Evolutionary conservation across 1,140 invertebrate species (phyloP), one percentile per base, ranked within the genome.

Genomic region (Aricia agestis): DNA sequence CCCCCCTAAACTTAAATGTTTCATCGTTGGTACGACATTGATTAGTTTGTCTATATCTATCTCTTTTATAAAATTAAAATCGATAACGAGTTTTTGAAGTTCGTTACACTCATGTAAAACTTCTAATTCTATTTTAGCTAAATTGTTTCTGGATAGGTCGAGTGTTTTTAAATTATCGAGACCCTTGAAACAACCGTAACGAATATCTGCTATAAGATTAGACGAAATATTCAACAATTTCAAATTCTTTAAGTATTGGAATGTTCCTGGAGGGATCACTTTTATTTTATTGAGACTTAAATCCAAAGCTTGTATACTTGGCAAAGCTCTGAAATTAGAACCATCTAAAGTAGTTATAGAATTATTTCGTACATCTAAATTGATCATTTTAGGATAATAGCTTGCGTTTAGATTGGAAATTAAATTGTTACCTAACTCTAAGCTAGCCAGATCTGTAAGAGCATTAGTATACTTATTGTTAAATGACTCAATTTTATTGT

Each of bases 61-160:
- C 1, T 69, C 69, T 72, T 82, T 83, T 31, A 90, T 80, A 9
- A 72, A 17, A 76, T 90, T 90, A 68, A 84, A 85, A 74, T 90
- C 88, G 52, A 90, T 78, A 66, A 86, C 77, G 7, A 90, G 70
- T 69, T 71, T 83, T 32, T 72, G 83, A 1, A 90, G 68, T 70
- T 83, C 80, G 1, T 59, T 11, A 69, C 86, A 89, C 76, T 88
- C 88, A 41, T 88, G 86, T 69, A 90, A 87, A 18, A 89, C 71
- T 71, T 86, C 77, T 1, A 85, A 82, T 65, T 87, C 85, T 41
- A 90, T 41, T 0, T 72, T 67, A 1, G 31, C 11, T 11, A 90
- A 79, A 18, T 79, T 74, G 72, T 90, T 90, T 68, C 69, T 82
- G 6, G 87, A 90, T 72, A 90, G 57, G 76, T 90, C 85, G 15